Percentiles rank a stretch among this genome's conserved stretches.
Evolutionary conservation across 2,888 invertebrate genomes (phyloP).

Genomic region (Antitype chi): DNA sequence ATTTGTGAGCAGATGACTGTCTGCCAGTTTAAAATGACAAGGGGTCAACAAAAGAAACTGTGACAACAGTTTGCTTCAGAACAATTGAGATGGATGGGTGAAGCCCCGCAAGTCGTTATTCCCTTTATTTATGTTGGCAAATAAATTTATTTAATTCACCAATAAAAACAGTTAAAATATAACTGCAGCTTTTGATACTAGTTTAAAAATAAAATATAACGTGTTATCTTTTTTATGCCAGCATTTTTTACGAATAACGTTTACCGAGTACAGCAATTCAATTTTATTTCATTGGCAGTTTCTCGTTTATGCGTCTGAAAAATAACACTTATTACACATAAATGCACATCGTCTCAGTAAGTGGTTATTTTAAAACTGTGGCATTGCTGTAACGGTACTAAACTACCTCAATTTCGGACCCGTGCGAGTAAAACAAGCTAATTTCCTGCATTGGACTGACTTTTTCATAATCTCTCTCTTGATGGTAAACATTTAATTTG

Average conservation of each 20-base stretch:
- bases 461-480: constrained; percentile 80
- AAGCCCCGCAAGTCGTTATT: constrained; percentile 52
- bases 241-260: constrained; percentile 33
- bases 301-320: constrained; percentile 66
- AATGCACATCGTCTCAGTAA: constrained; percentile 75
- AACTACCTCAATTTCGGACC: constrained; percentile 79
- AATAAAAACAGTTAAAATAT: constrained; percentile 15
- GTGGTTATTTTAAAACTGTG: constrained; percentile 80
- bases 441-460: constrained; percentile 80
- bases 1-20: constrained; percentile 20
- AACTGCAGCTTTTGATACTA: constrained; percentile 25
- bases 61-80: constrained; percentile 52
- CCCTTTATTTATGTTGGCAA: neutral
- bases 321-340: constrained; percentile 72
- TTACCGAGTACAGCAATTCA: constrained; percentile 39
- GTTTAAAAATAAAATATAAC: constrained; percentile 28
- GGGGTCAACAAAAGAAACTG: constrained; percentile 64
- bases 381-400: constrained; percentile 82
- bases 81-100: constrained; percentile 71
- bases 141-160: neutral
- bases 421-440: constrained; percentile 79
- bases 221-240: constrained; percentile 28
- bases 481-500: constrained; percentile 68
- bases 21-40: constrained; percentile 56
- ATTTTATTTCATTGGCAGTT: constrained; percentile 62